Percentiles rank a stretch among this genome's conserved stretches.
phyloP scores from a whole-genome alignment of 2,113 vertebrate species.

The Xenopus borealis region DNA sequence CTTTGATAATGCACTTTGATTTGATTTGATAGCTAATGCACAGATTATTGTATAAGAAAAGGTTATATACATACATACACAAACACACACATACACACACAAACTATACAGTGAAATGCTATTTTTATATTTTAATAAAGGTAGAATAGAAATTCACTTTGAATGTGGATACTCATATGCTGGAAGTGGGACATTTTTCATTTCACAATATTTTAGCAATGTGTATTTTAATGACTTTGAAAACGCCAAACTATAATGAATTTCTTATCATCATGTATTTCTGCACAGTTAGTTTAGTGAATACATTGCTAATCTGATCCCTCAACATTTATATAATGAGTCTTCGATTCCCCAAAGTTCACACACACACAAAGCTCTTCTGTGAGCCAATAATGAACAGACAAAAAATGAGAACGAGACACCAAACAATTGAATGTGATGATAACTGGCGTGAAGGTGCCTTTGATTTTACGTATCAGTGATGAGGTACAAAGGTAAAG shows the following conservation, averaged over 20 bases:
- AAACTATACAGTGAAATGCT: no score
- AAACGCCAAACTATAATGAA: conserved; percentile 26
- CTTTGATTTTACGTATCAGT: no score
- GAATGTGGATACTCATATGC: conserved; percentile 27
- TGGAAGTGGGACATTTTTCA: neutral
- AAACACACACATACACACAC: no score
- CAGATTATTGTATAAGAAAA: no score
- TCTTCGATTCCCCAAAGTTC: conserved; percentile 31
- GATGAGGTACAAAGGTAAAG: no score
- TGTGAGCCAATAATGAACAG: conserved; percentile 11
- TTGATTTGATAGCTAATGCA: no score
- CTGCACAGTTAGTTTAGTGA: conserved; percentile 39
- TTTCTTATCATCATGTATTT: conserved; percentile 40
- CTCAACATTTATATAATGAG: conserved; percentile 27
- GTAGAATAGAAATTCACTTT: conserved; percentile 15
- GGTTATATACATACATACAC: no score
- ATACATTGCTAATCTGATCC: conserved; percentile 38
- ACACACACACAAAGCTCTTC: conserved; percentile 19
- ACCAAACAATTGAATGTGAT: no score
- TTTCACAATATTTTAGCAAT: conserved; percentile 24
- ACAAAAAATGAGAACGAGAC: neutral
- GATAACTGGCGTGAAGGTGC: no score
- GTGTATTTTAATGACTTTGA: conserved; percentile 30
- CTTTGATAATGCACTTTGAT: no score
- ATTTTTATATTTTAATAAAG: no score